Evolutionary conservation across 2,797 vertebrate genomes (phyloP).

Genomic region (Morelia viridis): DNA sequence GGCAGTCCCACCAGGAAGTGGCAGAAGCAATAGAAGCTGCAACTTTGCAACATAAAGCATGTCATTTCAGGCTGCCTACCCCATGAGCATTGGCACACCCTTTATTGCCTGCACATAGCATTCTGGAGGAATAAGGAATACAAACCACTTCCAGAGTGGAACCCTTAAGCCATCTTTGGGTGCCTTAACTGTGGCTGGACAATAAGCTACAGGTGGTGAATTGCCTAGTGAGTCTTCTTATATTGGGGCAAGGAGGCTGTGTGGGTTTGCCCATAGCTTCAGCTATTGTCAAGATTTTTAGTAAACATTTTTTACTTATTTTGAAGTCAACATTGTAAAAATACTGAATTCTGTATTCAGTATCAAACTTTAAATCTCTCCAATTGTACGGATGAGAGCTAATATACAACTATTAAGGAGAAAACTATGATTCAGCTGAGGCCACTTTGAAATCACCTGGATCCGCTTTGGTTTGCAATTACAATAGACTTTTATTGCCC

Average conservation of each 20-base stretch:
- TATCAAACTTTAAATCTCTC: not conserved
- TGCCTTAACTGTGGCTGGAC: not conserved
- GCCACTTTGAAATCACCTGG: not conserved
- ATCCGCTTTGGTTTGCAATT: not conserved
- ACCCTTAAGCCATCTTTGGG: not conserved
- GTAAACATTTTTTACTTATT: not conserved
- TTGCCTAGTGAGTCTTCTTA: not conserved
- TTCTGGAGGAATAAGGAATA: not conserved
- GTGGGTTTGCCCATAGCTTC: not conserved
- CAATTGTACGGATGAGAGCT: not conserved
- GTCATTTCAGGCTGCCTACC: not conserved
- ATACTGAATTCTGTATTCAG: not conserved
- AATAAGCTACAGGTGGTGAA: not conserved
- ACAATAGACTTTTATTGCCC: not conserved
- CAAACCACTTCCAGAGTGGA: not conserved
- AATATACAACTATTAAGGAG: not conserved
- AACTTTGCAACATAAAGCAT: not conserved
- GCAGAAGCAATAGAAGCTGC: not conserved
- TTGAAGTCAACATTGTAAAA: not conserved
- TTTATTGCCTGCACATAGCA: not conserved
- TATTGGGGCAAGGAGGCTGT: not conserved
- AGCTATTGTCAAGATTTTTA: not conserved
- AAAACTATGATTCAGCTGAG: not conserved
- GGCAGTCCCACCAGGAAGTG: not conserved
- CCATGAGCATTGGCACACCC: not conserved